Percentiles rank a stretch among this genome's conserved stretches.
Evolutionary conservation across 2,797 vertebrate species (phyloP).

Genomic region (Crenuchus spilurus): DNA sequence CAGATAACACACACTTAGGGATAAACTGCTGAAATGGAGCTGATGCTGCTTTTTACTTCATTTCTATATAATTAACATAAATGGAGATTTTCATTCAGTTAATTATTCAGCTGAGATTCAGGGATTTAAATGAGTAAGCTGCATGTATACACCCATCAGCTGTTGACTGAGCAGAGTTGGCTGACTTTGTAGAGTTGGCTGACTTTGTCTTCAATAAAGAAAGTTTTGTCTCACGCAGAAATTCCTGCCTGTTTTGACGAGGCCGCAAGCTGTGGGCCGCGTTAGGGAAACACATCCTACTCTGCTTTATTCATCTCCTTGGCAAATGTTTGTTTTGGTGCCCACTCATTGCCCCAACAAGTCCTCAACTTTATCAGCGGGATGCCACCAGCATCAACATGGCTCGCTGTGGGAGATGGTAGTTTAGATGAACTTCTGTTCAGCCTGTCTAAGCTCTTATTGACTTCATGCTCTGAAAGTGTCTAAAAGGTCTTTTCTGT

Average conservation of each 20-base stretch:
- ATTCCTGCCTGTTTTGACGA: constrained; percentile 30
- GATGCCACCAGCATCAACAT: constrained; percentile 35
- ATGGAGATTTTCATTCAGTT: neutral
- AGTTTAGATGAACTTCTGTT: constrained; percentile 27
- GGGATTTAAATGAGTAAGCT: neutral
- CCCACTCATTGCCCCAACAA: constrained; percentile 33
- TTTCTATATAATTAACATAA: neutral
- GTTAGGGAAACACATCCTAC: constrained; percentile 49
- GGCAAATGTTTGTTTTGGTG: constrained; percentile 43
- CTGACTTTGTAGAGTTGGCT: neutral
- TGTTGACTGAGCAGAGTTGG: neutral
- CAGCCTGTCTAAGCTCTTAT: constrained; percentile 11
- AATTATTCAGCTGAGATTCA: neutral
- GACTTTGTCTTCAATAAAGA: constrained; percentile 45
- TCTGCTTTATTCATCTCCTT: constrained; percentile 33
- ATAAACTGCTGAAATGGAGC: too few relatives aligned
- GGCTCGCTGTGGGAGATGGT: constrained; percentile 23
- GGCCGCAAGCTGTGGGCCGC: constrained; percentile 41
- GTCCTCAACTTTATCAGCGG: constrained; percentile 28
- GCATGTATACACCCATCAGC: neutral
- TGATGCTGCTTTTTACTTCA: neutral
- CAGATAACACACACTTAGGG: too few relatives aligned
- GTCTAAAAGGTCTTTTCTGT: neutral
- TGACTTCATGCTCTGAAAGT: neutral
- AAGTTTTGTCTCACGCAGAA: constrained; percentile 44